Evolutionary conservation across 2,888 invertebrate genomes (phyloP), one percentile per base, ranked within the genome.

Genomic region (Heliconius aoede): DNA sequence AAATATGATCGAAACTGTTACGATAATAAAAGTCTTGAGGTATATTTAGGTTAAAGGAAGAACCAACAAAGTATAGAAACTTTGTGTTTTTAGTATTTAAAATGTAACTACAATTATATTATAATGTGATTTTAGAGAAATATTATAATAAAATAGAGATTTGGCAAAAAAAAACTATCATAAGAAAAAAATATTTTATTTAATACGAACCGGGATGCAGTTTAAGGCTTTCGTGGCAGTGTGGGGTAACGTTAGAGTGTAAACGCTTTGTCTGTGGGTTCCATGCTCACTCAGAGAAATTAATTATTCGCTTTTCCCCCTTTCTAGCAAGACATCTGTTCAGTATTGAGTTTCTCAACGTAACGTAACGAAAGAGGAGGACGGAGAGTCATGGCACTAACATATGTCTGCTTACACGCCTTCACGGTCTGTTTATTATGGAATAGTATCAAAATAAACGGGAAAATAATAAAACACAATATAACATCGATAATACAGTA

Each of bases 1-100:
- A 79, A 79, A 79, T 79, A 73, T 78, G 77, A 78, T 79, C 64
- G 79, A 75, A 77, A 69, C 74, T 73, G 74, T 74, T 76, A 77
- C 72, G 74, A 71, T 71, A 74, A 74, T 77, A 77, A 69, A 77
- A 77, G 71, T 73, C 71, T 74, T 74, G 67, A 72, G 72, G 61
- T 72, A 72, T 61, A 61, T 72, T 72, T 72, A 32, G 58, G 72
- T 60, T 72, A 72, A 60, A 60, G 26, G 26, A 72, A 72, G 36
- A 60, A 61, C 61, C 26, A 61, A 72, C 61, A 61, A 72, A 36
- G 36, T 28, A 32, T 15, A 26, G 18, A 3, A 26, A 30, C n/a
- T 51, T 51, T 40, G 13, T 32, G n/a, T 71, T 8, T 55, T 58
- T 71, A 71, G 8, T 32, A 24, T 58, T 60, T 15, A 36, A 60